A percentile compares a stretch with the other conserved stretches of the same genome.
Evolutionary conservation across 2,888 invertebrate species (phyloP).

Genomic region (Leistus spinibarbis): DNA sequence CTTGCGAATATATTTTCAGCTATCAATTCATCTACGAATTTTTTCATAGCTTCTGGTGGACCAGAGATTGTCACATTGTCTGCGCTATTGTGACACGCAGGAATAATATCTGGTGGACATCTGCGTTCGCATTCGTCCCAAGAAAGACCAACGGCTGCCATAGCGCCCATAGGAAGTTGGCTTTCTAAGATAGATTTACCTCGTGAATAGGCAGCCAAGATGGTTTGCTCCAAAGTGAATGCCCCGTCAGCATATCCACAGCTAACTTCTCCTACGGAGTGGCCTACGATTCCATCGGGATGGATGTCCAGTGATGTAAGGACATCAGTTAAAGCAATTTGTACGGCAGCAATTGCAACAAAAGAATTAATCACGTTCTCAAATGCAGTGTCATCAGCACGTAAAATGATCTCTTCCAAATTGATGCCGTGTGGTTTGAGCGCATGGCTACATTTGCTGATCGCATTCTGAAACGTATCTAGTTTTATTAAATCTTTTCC

Average conservation of each 20-base stretch:
- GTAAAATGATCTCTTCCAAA: constrained; percentile 78
- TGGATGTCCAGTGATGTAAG: constrained; percentile 75
- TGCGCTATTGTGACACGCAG: constrained; percentile 93
- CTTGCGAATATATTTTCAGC: constrained; percentile 83
- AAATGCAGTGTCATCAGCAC: constrained; percentile 77
- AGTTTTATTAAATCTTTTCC: constrained; percentile 85
- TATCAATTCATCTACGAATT: constrained; percentile 72
- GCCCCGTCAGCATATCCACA: constrained; percentile 98
- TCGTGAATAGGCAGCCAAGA: constrained; percentile 92
- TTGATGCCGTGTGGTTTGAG: constrained; percentile 82
- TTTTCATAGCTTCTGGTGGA: constrained; percentile 70
- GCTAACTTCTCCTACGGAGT: constrained; percentile 91
- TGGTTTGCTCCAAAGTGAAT: constrained; percentile 91
- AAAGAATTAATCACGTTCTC: constrained; percentile 90
- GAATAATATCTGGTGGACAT: constrained; percentile 78
- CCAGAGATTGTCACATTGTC: constrained; percentile 97
- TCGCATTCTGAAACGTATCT: constrained; percentile 79
- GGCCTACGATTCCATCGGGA: constrained; percentile 95
- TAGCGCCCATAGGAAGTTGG: constrained; percentile 74
- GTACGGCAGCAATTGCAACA: constrained; percentile 92
- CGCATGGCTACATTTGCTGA: constrained; percentile 76
- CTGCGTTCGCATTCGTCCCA: constrained; percentile 81
- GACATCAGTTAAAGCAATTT: constrained; percentile 93
- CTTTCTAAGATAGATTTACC: constrained; percentile 83
- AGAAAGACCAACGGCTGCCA: constrained; percentile 91